Conservation (phyloP, 2,888 invertebrate species). For the Drosophila incognita region DNA sequence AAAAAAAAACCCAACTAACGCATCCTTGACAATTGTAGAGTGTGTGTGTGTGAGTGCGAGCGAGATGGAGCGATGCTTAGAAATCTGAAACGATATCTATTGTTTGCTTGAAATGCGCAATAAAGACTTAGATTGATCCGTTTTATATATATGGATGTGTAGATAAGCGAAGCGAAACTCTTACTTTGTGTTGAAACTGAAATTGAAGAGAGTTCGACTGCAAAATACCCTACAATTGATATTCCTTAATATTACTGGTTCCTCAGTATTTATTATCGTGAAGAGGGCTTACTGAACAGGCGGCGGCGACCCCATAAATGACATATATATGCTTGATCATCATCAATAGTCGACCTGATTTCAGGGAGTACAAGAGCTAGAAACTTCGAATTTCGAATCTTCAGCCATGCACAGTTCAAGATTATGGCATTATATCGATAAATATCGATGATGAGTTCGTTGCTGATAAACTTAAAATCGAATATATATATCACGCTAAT, state of each 20-base stretch:
- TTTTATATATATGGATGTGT: not conserved
- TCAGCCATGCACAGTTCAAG: not conserved
- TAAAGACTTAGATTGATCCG: constrained; percentile 51
- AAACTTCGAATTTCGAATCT: too few relatives aligned
- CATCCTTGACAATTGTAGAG: constrained; percentile 23
- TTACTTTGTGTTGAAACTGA: constrained; percentile 1
- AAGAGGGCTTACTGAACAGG: not conserved
- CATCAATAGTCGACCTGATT: too few relatives aligned
- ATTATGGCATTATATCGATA: not conserved
- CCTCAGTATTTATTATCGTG: too few relatives aligned
- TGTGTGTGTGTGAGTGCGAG: not conserved
- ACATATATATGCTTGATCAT: not conserved
- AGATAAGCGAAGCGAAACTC: constrained; percentile 40
- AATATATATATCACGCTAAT: not conserved
- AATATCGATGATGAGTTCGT: not conserved
- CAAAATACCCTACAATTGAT: constrained; percentile 8
- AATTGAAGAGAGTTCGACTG: not conserved
- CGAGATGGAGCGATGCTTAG: constrained; percentile 30
- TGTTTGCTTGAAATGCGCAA: constrained; percentile 55
- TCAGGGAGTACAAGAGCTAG: too few relatives aligned
- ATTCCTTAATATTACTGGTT: not conserved
- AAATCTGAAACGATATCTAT: constrained; percentile 49
- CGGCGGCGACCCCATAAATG: too few relatives aligned
- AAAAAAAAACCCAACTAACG: constrained; percentile 27
- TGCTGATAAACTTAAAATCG: not conserved